phyloP scores from a whole-genome alignment of 2,113 vertebrate species.

The Otis tarda region DNA sequence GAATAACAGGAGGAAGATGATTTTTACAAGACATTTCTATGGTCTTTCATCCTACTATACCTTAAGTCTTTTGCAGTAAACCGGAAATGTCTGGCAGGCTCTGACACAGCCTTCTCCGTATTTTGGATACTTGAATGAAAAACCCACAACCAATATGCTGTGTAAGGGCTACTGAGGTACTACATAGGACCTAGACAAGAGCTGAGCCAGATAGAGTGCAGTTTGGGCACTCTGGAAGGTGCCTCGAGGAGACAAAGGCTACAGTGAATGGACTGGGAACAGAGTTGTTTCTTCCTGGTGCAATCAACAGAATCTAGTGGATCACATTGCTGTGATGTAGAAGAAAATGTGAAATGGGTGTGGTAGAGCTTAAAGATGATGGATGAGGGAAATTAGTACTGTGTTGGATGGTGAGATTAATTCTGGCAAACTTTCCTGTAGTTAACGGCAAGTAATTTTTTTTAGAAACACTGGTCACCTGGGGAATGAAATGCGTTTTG shows the following conservation, averaged over 20 bases:
- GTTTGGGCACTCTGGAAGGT: not conserved
- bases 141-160: not conserved
- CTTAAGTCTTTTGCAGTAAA: not conserved
- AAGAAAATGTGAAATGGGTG: not conserved
- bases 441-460: not conserved
- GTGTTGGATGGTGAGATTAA: not conserved
- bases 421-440: not conserved
- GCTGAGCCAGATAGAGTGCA: not conserved
- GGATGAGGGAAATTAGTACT: not conserved
- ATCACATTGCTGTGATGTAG: not conserved
- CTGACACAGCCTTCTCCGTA: not conserved
- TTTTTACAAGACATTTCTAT: not conserved
- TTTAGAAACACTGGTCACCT: not conserved
- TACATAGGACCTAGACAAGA: not conserved
- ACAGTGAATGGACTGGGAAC: not conserved
- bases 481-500: not conserved
- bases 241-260: not conserved
- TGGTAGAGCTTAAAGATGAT: not conserved
- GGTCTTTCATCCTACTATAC: not conserved
- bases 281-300: not conserved
- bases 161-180: not conserved
- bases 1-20: not conserved
- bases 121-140: not conserved
- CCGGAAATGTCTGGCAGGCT: not conserved
- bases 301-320: not conserved